Evolutionary conservation across 2,888 invertebrate genomes (phyloP), one percentile per base, ranked within the genome.

Genomic region (Meiosimyza decipiens): DNA sequence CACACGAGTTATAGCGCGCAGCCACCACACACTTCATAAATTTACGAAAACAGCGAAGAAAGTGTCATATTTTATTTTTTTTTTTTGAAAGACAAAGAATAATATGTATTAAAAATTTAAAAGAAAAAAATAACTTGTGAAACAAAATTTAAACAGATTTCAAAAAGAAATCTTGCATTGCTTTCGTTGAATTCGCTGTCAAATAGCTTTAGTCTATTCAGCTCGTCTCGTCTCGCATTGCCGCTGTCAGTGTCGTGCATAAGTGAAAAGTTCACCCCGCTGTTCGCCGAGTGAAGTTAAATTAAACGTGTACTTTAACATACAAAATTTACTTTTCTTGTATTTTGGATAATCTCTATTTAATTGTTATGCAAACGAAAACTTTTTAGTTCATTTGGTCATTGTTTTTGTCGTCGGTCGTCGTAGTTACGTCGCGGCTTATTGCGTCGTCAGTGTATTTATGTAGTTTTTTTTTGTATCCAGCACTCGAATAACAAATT

Each of bases 171-270:
- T 40, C 40, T 40, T 40, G 40, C 40, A 40, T 40, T 40, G 40
- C 40, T 7, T 40, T 40, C 40, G 9, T 40, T 9, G 40, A 40
- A 40, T 40, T 40, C 9, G 55, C 55, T 55, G 55, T 55, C 55
- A 55, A 18, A 55, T 18, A 16, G 16, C n/a, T 2, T 16, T 22
- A 63, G 57, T 18, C 1, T 9, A 22, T 28, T 57, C 22, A 16
- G 22, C 13, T 57, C 6, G 18, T 63, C 47, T 63, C 63, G 62
- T 40, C 33, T 40, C 33, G 63, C 16, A 13, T 16, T 47, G 7
- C 47, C 49, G 47, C 47, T 63, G 47, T 60, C 63, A 63, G 16
- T n/a, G 63, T 55, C 15, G 55, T 55, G 55, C 55, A 22, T 9
- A 40, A 40, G 40, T 40, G 9, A 40, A 40, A 40, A 40, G 9